Conservation (phyloP, 2,797 vertebrate genomes). For the Chiloscyllium punctatum region DNA sequence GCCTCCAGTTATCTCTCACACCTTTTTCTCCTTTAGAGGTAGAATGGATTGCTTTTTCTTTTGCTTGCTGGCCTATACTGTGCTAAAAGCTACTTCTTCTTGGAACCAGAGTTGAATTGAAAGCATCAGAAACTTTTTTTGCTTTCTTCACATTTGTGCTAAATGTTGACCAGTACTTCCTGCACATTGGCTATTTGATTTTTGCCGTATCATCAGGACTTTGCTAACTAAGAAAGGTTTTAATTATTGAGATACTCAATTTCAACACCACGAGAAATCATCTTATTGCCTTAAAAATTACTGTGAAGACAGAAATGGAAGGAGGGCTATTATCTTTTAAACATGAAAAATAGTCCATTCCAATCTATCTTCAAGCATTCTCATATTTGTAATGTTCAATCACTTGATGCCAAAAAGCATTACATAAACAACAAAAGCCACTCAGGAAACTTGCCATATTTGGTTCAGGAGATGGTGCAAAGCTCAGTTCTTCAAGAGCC, state of each 20-base stretch:
- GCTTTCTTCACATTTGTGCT: no score
- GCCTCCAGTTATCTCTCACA: not conserved
- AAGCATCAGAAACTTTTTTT: not conserved
- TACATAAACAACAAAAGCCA: not conserved
- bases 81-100: not conserved
- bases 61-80: not conserved
- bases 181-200: not conserved
- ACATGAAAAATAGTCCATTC: not conserved
- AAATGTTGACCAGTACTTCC: not conserved
- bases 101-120: not conserved
- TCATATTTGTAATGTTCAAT: slow-evolving; percentile 9
- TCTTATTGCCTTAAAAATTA: not conserved
- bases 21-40: not conserved
- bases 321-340: not conserved
- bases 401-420: slow-evolving; percentile 7
- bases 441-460: not conserved
- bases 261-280: not conserved
- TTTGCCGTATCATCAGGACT: slow-evolving; percentile 13
- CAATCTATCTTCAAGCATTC: slow-evolving; percentile 15
- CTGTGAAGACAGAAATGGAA: not conserved
- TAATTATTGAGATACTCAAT: slow-evolving; percentile 19
- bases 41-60: not conserved
- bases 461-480: not conserved
- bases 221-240: not conserved
- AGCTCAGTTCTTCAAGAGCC: not conserved